Evolutionary conservation across 2,113 vertebrate species (phyloP).

Genomic region (Phrynosoma blainvillii): DNA sequence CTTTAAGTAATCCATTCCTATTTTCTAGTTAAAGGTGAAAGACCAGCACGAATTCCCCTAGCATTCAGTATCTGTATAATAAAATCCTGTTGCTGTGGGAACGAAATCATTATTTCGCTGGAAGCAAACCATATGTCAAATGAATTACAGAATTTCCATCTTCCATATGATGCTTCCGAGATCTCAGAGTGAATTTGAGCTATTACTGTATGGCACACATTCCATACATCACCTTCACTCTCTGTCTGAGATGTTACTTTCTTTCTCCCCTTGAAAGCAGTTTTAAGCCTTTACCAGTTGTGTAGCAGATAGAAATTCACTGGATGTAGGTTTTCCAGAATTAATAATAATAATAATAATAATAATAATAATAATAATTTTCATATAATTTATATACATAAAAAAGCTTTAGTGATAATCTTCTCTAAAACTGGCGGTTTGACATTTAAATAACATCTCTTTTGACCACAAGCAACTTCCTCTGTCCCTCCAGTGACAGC

Average conservation of each 20-base stretch:
- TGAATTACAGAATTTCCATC: too few species aligned
- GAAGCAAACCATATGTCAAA: background rate
- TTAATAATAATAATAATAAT: too few species aligned
- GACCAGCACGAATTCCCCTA: background rate
- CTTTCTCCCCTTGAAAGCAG: background rate
- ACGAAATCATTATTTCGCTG: constrained; percentile 16
- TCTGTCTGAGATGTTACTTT: background rate
- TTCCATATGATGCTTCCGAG: background rate
- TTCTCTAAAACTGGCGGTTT: too few species aligned
- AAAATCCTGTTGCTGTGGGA: constrained; percentile 8
- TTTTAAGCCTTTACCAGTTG: background rate
- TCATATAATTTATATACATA: too few species aligned
- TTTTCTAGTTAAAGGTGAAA: background rate
- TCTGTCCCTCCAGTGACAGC: too few species aligned
- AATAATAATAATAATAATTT: too few species aligned
- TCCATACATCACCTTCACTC: background rate
- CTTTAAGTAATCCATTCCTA: background rate
- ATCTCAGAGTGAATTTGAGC: too few species aligned
- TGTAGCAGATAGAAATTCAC: background rate
- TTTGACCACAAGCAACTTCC: too few species aligned
- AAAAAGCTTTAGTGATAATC: too few species aligned
- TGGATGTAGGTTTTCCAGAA: background rate
- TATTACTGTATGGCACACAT: accelerated
- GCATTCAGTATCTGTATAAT: background rate
- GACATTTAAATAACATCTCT: too few species aligned